Evolutionary conservation across 2,797 vertebrate species (phyloP).

Genomic region (Phyllotis vaccarum): DNA sequence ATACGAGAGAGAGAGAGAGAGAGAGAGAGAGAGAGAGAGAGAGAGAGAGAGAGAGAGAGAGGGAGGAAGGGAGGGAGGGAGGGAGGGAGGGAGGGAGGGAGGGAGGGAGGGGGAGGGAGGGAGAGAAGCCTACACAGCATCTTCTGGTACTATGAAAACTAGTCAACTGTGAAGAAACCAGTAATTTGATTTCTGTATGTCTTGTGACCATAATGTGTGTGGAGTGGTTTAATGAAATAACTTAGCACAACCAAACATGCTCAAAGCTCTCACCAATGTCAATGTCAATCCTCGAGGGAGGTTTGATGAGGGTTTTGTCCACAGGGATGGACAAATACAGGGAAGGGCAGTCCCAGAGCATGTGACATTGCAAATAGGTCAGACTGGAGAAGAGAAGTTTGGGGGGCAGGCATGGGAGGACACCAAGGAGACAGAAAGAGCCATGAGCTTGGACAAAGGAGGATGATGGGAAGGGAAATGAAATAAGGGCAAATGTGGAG

Average conservation of each 20-base stretch:
- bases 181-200: neutral
- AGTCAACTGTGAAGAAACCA: neutral
- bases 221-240: neutral
- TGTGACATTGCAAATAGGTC: neutral
- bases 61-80: too few relatives aligned
- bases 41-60: too few relatives aligned
- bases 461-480: neutral
- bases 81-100: neutral
- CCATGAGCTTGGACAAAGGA: neutral
- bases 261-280: neutral
- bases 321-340: neutral
- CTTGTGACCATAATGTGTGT: neutral
- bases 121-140: neutral
- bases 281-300: neutral
- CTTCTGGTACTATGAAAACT: neutral
- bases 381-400: slow-evolving; percentile 19
- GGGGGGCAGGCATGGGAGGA: neutral
- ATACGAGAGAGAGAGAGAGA: too few relatives aligned
- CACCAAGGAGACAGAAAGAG: neutral
- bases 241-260: neutral
- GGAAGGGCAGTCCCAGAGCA: neutral
- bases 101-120: too few relatives aligned
- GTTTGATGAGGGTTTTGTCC: neutral
- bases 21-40: neutral
- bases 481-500: neutral